A percentile compares a stretch with the other conserved stretches of the same genome.
Evolutionary conservation across 1,140 invertebrate species (phyloP).

Genomic region (Formica selysi): DNA sequence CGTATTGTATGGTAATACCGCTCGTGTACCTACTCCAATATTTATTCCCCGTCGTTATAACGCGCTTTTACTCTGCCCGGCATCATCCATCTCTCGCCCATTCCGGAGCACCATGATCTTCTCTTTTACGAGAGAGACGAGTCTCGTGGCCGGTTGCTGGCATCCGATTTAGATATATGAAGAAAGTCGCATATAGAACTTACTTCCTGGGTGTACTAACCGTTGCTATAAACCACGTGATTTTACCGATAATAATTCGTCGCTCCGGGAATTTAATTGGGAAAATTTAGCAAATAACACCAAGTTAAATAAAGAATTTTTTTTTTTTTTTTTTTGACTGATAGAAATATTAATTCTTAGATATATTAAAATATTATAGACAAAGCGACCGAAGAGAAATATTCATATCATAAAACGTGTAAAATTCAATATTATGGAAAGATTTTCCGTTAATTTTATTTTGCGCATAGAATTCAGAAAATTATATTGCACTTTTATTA

Average conservation of each 20-base stretch:
- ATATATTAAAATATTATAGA: background rate
- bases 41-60: slow-evolving; percentile 77
- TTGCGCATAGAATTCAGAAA: background rate
- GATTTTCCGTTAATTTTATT: background rate
- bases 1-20: slow-evolving; percentile 79
- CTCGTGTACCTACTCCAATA: slow-evolving; percentile 78
- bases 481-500: background rate
- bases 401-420: background rate
- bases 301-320: background rate
- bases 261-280: background rate
- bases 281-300: background rate
- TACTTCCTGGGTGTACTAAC: slow-evolving; percentile 27
- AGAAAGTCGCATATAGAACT: slow-evolving; percentile 30
- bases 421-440: background rate
- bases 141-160: slow-evolving; percentile 28
- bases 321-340: background rate
- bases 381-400: background rate
- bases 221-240: background rate
- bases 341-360: background rate
- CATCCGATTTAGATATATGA: slow-evolving; percentile 55
- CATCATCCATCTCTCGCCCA: slow-evolving; percentile 68
- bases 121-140: slow-evolving; percentile 38
- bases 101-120: slow-evolving; percentile 16
- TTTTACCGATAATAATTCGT: background rate
- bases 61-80: slow-evolving; percentile 76